Evolutionary conservation across 2,113 vertebrate species (phyloP).

Genomic region (Callospermophilus lateralis): DNA sequence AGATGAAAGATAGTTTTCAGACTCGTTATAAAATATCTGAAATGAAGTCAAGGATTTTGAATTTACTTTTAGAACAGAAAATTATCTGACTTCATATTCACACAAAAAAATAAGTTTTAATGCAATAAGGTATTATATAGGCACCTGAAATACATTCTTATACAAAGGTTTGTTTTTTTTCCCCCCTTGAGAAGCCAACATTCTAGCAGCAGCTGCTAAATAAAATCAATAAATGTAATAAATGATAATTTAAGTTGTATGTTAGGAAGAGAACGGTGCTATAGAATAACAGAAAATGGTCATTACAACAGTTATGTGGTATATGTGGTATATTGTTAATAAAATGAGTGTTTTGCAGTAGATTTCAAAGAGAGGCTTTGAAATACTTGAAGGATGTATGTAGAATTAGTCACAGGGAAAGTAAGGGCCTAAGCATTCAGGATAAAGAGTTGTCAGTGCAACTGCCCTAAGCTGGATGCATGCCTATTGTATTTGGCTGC

Average conservation of each 20-base stretch:
- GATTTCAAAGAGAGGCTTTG: background rate
- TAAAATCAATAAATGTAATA: background rate
- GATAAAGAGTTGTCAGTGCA: background rate
- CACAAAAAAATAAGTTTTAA: background rate
- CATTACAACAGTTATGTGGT: background rate
- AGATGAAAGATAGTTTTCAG: background rate
- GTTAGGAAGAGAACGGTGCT: background rate
- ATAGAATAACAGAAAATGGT: background rate
- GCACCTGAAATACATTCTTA: background rate
- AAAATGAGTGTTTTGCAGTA: background rate
- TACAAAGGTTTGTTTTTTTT: background rate
- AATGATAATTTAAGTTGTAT: background rate
- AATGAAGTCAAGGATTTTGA: background rate
- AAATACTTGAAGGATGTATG: background rate
- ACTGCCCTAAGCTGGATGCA: too few relatives aligned
- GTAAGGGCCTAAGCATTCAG: background rate
- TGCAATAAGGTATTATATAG: background rate
- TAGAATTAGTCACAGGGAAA: background rate
- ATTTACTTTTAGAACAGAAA: background rate
- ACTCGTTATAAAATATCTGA: background rate
- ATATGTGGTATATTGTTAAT: background rate
- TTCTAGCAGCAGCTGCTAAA: background rate
- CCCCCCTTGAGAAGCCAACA: background rate
- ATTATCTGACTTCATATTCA: background rate
- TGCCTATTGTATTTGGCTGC: background rate